These are phyloP conservation scores for Euspilapteryx auroguttella DNA, from an alignment of 2,888 invertebrate species.

Conservation along the genomic window DNA sequence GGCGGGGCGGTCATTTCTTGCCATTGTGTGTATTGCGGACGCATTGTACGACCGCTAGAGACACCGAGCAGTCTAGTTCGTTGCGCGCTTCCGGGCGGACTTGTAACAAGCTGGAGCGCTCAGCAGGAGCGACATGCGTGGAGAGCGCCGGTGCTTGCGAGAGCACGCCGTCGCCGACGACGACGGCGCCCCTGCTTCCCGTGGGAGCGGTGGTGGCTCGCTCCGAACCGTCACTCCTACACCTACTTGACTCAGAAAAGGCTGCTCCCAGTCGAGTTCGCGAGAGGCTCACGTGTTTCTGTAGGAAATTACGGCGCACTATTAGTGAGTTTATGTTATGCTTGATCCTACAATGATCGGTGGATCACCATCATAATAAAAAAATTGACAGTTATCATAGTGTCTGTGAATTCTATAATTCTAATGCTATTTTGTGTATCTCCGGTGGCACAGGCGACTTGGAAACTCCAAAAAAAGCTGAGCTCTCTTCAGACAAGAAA, in stretches of 20 bases:
- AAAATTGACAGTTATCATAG: too few relatives aligned
- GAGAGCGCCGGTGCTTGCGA: conserved; percentile 50
- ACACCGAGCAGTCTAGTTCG: conserved; percentile 26
- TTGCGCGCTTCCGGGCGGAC: conserved; percentile 48
- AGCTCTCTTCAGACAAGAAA: conserved; percentile 54
- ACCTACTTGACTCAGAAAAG: conserved; percentile 43
- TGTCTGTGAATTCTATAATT: too few relatives aligned
- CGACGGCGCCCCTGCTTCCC: too few relatives aligned
- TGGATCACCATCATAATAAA: too few relatives aligned
- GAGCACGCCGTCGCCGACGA: too few relatives aligned
- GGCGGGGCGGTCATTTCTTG: conserved; percentile 11
- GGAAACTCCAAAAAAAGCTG: conserved; percentile 55
- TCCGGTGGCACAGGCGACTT: conserved; percentile 55
- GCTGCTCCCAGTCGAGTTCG: conserved; percentile 43
- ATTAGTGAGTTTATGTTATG: conserved; percentile 62
- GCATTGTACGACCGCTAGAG: too few relatives aligned
- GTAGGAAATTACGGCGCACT: conserved; percentile 53
- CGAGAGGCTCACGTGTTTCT: conserved; percentile 44
- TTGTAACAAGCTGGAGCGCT: conserved; percentile 50
- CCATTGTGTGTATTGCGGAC: too few relatives aligned
- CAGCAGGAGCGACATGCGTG: conserved; percentile 54
- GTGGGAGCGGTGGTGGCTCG: conserved; percentile 39
- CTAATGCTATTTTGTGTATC: conserved; percentile 59
- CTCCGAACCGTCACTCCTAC: conserved; percentile 43
- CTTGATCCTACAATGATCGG: too few relatives aligned